Base-by-base conservation (phyloP, 2,113 vertebrate species). In the Centrocercus urophasianus region DNA sequence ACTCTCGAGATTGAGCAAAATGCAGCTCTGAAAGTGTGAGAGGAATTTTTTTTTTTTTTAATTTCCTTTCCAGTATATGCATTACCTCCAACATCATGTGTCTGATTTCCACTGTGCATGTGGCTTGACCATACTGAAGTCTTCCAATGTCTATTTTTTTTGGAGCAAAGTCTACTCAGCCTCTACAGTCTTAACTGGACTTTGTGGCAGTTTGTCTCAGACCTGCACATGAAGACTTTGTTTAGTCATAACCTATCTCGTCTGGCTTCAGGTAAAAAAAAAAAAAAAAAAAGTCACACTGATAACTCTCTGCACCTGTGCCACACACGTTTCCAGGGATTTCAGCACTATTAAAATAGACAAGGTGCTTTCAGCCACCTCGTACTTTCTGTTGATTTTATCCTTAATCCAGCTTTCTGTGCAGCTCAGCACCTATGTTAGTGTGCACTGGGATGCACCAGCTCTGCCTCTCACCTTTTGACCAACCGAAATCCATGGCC, bases 361-460 rank as follows among this genome's bases (percentile, higher is more conserved):
- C 40, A 90, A 89, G 40, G 42, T 85, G 45, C 30, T 70, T 71
- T 86, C 65, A 93, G 22, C 21, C 32, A 42, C 43, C 32, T 28
- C 1, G 21, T 86, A 34, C 56, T 91, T 91, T 69, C 48, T 80
- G 47, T 32, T 34, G 47, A 82, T 89, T 94, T 88, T 79, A 90
- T 93, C 90, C 34, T 83, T 95, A 95, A 96, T 94, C 95, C 82
- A 95, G 36, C 64, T 95, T 94, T 93, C 79, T 86, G 19, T 63
- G 50, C 66, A 77, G 69, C 61, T 92, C 77, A 88, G 83, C 79
- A 86, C 16, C 48, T 57, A 54, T 4, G 4, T 15, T 45, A n/a
- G 47, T 38, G 17, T 88, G 78, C 34, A 87, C 82, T 89, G 57
- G 48, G 42, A 87, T 93, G 69, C 70, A 95, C 47, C 59, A 64